Conservation (phyloP, 2,888 invertebrate genomes). For the Mechanitis messenoides region DNA sequence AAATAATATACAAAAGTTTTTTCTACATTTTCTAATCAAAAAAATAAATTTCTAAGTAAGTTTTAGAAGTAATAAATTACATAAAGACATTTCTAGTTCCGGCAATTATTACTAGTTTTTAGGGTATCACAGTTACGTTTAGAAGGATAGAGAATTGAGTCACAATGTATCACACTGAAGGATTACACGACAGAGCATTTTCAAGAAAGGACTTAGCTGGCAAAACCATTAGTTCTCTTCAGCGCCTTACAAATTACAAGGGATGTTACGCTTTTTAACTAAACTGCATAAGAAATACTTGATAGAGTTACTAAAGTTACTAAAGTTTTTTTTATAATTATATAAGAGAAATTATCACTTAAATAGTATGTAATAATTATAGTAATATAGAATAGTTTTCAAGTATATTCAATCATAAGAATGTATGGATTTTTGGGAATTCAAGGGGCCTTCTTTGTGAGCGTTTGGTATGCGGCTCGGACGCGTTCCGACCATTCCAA, state of each 20-base stretch:
- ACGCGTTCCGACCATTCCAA: neutral
- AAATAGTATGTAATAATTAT: no score
- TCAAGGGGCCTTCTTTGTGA: conserved; percentile 2
- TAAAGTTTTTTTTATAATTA: no score
- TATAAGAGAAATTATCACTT: no score
- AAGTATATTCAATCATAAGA: neutral
- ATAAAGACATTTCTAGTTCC: no score
- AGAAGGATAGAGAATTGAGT: neutral
- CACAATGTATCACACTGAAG: conserved; percentile 6
- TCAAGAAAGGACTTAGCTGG: conserved; percentile 36
- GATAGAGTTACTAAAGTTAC: no score
- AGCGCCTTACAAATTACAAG: conserved; percentile 53
- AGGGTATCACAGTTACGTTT: neutral
- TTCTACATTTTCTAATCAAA: no score
- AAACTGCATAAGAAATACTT: conserved; percentile 16
- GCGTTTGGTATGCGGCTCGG: neutral
- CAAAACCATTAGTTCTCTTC: conserved; percentile 60
- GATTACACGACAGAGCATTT: conserved; percentile 42
- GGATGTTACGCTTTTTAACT: conserved; percentile 41
- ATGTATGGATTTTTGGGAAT: conserved; percentile 1
- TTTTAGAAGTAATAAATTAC: no score
- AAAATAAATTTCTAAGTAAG: no score
- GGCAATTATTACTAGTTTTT: no score
- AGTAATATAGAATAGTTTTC: neutral
- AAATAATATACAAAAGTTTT: no score